Evolutionary conservation across 2,113 vertebrate species (phyloP), one percentile per base, ranked within the genome.

Genomic region (Megalops atlanticus): DNA sequence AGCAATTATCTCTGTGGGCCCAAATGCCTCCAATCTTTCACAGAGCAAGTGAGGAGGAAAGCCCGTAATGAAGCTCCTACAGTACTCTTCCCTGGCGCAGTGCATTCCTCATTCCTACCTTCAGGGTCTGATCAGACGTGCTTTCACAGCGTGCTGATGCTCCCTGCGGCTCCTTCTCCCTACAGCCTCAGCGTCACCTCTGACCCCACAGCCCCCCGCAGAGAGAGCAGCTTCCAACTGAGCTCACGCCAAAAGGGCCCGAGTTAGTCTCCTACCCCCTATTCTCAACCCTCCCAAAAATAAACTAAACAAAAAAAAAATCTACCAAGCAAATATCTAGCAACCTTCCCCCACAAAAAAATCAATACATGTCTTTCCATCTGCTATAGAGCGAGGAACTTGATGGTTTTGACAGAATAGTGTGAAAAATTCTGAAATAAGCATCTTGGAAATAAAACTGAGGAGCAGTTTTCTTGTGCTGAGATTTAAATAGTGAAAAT

Each of bases 131-230:
- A 74, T 74, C 72, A 10, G 36, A 18, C 33, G 69, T 0, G 6
- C 14, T 33, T 71, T 33, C 14, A 4, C 31, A 33, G n/a, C 4
- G 33, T 33, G 14, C 14, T 27, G 33, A 33, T 33, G 31, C 14
- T 8, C 21, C 38, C 16, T 58, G 58, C 70, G 79, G 68, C 80
- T 80, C 72, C 77, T 79, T 39, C 70, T 69, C 36, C 41, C 68
- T 39, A n/a, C 40, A 0, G 64, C 80, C 80, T 86, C 79, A 80
- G 81, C 54, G 71, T 81, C 43, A 79, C 72, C 77, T 81, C 16
- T 78, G 74, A 78, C 71, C 76, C 70, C 52, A 73, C 31, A 68
- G 58, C 77, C 81, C 6, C 52, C 75, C 73, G 76, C 31, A 2
- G 18, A 18, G 10, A 27, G 79, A 76, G 31, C 47, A 47, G 36